Evolutionary conservation across 2,113 vertebrate genomes (phyloP).

Genomic region (Myrmecophaga tridactyla): DNA sequence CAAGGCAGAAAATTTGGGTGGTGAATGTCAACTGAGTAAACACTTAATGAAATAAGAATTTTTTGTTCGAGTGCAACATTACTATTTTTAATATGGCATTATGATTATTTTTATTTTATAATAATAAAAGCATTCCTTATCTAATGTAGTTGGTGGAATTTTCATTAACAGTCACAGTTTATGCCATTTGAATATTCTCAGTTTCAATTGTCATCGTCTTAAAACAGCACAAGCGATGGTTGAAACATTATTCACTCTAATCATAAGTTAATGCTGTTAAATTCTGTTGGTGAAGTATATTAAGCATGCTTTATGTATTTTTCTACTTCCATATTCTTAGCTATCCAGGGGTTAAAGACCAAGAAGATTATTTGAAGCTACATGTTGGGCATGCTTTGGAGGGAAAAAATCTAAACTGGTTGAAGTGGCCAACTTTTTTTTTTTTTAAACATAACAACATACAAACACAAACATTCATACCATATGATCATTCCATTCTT

Average conservation of each 20-base stretch:
- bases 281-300: constrained; percentile 22
- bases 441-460: too few relatives aligned
- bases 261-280: constrained; percentile 41
- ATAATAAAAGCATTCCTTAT: background rate
- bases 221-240: constrained; percentile 43
- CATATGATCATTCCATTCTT: too few relatives aligned
- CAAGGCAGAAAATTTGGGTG: background rate
- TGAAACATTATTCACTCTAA: constrained; percentile 51
- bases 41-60: background rate
- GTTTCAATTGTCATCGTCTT: constrained; percentile 45
- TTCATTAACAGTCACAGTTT: constrained; percentile 49
- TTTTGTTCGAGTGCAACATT: background rate
- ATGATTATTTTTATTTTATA: background rate
- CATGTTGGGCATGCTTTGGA: background rate
- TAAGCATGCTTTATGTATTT: background rate
- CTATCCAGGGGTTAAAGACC: background rate
- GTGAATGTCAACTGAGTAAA: background rate
- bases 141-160: background rate
- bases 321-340: background rate
- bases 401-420: background rate
- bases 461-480: too few relatives aligned
- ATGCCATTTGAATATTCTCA: constrained; percentile 37
- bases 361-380: background rate
- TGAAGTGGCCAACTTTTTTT: background rate
- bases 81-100: background rate